Percentiles rank a stretch among this genome's conserved stretches.
phyloP scores from a whole-genome alignment of 2,888 invertebrate genomes.

The Graphium colonna region DNA sequence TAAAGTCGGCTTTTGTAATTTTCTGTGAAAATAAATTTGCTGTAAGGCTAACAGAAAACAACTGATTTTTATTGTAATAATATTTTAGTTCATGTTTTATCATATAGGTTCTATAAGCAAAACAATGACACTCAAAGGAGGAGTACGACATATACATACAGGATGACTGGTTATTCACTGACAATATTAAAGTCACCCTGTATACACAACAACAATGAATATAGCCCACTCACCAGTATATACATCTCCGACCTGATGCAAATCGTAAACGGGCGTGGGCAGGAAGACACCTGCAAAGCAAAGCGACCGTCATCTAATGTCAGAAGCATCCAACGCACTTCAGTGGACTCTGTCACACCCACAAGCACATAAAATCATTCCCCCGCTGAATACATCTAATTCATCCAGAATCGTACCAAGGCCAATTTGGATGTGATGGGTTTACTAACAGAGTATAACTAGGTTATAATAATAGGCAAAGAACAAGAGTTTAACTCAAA shows the following conservation, averaged over 20 bases:
- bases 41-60: too few species aligned
- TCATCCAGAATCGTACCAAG: too few species aligned
- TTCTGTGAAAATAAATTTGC: too few species aligned
- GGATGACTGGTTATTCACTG: too few species aligned
- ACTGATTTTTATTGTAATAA: too few species aligned
- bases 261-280: slow-evolving; percentile 88
- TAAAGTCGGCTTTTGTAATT: too few species aligned
- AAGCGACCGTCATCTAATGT: slow-evolving; percentile 28
- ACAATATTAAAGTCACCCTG: not conserved
- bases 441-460: not conserved
- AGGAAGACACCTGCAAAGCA: slow-evolving; percentile 72
- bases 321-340: slow-evolving; percentile 23
- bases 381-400: not conserved
- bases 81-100: too few species aligned
- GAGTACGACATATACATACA: too few species aligned
- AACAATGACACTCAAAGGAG: too few species aligned
- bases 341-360: slow-evolving; percentile 34
- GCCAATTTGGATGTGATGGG: not conserved
- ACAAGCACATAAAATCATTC: slow-evolving; percentile 2
- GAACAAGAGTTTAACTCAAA: too few species aligned
- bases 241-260: slow-evolving; percentile 92
- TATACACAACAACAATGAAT: not conserved
- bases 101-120: too few species aligned
- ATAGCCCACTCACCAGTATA: slow-evolving; percentile 82
- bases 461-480: too few species aligned